Evolutionary conservation across 37 sponge, comb jelly and placozoan genomes (phyloP).

Genomic region (Diacarnus erythraeanus): DNA sequence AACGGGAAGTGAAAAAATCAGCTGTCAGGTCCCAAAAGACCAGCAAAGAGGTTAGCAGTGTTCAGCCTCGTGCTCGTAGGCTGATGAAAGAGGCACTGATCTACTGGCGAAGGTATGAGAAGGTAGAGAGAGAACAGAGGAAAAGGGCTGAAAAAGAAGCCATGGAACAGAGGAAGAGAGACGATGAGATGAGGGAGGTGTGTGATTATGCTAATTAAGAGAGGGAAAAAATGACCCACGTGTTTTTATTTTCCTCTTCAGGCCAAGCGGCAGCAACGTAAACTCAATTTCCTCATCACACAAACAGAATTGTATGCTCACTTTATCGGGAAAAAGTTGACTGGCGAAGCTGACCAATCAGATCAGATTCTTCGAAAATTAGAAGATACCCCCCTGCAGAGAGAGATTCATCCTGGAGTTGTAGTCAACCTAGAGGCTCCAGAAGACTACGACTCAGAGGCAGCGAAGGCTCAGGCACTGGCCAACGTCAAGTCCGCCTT

Average conservation of each 20-base stretch:
- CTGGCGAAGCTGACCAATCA: conserved; percentile 53
- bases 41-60: conserved; percentile 66
- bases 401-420: conserved; percentile 65
- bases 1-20: conserved; percentile 67
- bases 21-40: conserved; percentile 58
- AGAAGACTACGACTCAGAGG: conserved; percentile 72
- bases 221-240: no score
- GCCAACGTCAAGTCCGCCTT: conserved; percentile 78
- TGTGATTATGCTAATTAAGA: no score
- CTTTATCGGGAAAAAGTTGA: conserved; percentile 92
- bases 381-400: conserved; percentile 77
- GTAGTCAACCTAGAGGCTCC: conserved; percentile 66
- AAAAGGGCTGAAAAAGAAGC: conserved; percentile 92
- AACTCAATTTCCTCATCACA: conserved; percentile 96
- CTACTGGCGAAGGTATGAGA: conserved; percentile 90
- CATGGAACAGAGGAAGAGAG: conserved; percentile 73
- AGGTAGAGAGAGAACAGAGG: conserved; percentile 87
- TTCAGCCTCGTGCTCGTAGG: conserved; percentile 70
- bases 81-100: conserved; percentile 83
- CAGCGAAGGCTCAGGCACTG: conserved; percentile 70
- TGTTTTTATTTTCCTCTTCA: no score
- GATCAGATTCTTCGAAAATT: conserved; percentile 69
- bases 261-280: conserved; percentile 90
- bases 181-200: conserved; percentile 93
- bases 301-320: conserved; percentile 97